Evolutionary conservation across 2,888 invertebrate genomes (phyloP).

Genomic region (Synergus umbraculus): DNA sequence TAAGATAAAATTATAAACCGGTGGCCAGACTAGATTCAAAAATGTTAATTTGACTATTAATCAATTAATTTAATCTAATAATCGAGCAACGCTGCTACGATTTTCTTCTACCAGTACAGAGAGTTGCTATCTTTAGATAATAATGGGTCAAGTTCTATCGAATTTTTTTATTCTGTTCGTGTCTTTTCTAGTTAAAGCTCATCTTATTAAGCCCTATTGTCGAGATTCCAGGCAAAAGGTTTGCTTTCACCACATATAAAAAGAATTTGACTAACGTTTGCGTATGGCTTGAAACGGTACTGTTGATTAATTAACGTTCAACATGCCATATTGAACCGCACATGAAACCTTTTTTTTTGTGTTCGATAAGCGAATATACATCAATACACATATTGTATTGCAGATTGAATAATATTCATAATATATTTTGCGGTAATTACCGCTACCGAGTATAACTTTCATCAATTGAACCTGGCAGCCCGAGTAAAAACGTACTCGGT

Average conservation of each 20-base stretch:
- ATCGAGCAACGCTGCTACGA: neutral
- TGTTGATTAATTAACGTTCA: neutral
- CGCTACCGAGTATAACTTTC: constrained; percentile 37
- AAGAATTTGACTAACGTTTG: constrained; percentile 1
- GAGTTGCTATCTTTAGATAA: neutral
- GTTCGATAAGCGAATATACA: constrained; percentile 11
- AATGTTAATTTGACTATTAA: constrained; percentile 5
- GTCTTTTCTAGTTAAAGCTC: neutral
- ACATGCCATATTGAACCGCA: neutral
- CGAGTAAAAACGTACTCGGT: neutral
- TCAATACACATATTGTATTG: constrained; percentile 30
- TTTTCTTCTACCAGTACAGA: neutral
- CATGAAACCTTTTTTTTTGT: neutral
- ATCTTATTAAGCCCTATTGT: neutral
- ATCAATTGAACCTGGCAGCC: constrained; percentile 19
- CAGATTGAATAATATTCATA: constrained; percentile 10
- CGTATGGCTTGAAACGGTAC: neutral
- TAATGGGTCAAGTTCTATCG: neutral
- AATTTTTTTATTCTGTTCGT: neutral
- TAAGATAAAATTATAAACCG: constrained; percentile 9
- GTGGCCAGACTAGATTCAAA: constrained; percentile 16
- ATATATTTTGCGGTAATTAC: neutral
- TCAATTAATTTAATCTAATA: constrained; percentile 2
- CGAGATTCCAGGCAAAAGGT: constrained; percentile 15
- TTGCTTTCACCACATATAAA: neutral